A percentile compares a stretch with the other conserved stretches of the same genome.
These are phyloP conservation scores for Oophaga pumilio DNA, from an alignment of 2,113 vertebrate species.

Conservation along the genomic window DNA sequence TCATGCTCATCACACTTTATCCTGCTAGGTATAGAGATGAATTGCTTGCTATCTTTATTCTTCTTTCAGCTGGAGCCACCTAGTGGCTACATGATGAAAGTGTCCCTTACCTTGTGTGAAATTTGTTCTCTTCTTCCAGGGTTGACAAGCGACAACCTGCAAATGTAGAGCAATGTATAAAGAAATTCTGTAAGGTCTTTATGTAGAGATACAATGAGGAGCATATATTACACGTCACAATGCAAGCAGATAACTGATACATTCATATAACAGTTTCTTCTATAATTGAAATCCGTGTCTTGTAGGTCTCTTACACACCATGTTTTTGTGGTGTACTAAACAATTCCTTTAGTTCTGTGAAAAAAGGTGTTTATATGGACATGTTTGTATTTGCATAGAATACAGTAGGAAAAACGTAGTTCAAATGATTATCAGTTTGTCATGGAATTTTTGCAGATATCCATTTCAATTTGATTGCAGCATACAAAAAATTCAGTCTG, in stretches of 20 bases:
- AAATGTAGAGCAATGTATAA: conserved; percentile 53
- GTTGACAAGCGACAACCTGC: conserved; percentile 73
- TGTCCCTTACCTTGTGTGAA: conserved; percentile 69
- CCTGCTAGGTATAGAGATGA: not conserved
- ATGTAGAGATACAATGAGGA: not conserved
- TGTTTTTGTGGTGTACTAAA: no score
- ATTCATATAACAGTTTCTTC: no score
- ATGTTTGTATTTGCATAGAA: no score
- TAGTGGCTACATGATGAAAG: conserved; percentile 55
- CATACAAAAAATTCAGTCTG: no score
- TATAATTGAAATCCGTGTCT: no score
- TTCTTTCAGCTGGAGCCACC: conserved; percentile 61
- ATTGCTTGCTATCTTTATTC: not conserved
- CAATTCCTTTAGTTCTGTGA: no score
- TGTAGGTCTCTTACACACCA: no score
- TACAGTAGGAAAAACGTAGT: no score
- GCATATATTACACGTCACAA: not conserved
- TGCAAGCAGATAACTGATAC: not conserved
- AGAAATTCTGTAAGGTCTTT: not conserved
- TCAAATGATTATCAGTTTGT: no score
- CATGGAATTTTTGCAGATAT: no score
- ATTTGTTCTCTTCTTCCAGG: conserved; percentile 78
- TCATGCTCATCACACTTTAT: not conserved
- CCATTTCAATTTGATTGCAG: no score
- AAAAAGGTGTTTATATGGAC: no score